Percentiles rank a stretch among this genome's conserved stretches.
These are phyloP conservation scores for Watsonalla cultraria DNA, from an alignment of 2,888 invertebrate species.

Conservation along the genomic window DNA sequence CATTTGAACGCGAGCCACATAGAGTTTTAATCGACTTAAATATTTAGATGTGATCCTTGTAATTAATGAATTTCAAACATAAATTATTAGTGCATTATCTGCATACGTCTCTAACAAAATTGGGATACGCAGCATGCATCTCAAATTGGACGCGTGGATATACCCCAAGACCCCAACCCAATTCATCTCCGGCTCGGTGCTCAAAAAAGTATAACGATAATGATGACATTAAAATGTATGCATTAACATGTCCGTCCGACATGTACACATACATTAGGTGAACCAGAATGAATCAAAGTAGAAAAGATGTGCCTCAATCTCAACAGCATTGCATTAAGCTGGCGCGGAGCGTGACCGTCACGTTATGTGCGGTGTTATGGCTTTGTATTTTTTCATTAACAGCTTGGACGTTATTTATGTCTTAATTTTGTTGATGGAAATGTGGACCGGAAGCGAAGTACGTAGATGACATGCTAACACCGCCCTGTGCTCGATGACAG, in stretches of 20 bases:
- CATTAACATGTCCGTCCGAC: slow-evolving; percentile 43
- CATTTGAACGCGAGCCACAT: too few relatives aligned
- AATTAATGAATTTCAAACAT: too few relatives aligned
- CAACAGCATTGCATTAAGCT: slow-evolving; percentile 36
- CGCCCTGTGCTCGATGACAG: slow-evolving; percentile 27
- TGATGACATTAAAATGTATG: slow-evolving; percentile 41
- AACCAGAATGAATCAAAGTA: slow-evolving; percentile 32
- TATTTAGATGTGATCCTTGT: too few relatives aligned
- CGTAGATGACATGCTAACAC: slow-evolving; percentile 41
- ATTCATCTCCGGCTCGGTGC: too few relatives aligned
- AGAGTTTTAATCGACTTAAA: too few relatives aligned
- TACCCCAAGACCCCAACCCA: too few relatives aligned
- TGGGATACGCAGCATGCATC: too few relatives aligned
- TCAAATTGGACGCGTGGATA: too few relatives aligned
- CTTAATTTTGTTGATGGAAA: slow-evolving; percentile 65
- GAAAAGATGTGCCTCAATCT: slow-evolving; percentile 49
- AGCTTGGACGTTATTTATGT: slow-evolving; percentile 62
- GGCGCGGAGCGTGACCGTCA: slow-evolving; percentile 59
- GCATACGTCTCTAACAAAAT: too few relatives aligned
- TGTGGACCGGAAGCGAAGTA: slow-evolving; percentile 48
- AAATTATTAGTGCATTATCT: too few relatives aligned
- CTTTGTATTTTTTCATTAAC: slow-evolving; percentile 52
- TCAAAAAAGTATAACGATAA: slow-evolving; percentile 14
- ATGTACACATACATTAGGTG: slow-evolving; percentile 30
- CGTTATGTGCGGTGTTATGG: slow-evolving; percentile 60